Percentiles rank a stretch among this genome's conserved stretches.
phyloP scores from a whole-genome alignment of 2,888 invertebrate species.

The Drosophila paramelanica region DNA sequence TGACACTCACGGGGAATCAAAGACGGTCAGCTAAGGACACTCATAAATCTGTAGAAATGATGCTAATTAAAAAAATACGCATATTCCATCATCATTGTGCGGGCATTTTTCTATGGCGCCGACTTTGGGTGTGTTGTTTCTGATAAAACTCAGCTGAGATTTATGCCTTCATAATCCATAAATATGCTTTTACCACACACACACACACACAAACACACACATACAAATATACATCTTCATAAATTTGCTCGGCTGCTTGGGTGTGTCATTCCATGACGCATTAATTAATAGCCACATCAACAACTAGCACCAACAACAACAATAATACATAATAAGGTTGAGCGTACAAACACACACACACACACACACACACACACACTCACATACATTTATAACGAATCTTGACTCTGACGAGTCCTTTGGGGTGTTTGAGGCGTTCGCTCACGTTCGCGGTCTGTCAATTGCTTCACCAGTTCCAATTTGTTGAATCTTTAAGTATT shows the following conservation, averaged over 20 bases:
- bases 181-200: constrained; percentile 72
- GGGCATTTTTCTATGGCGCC: constrained; percentile 35
- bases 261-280: constrained; percentile 79
- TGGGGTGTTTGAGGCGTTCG: constrained; percentile 44
- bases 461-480: constrained; percentile 48
- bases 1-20: constrained; percentile 31
- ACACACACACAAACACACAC: constrained; percentile 34
- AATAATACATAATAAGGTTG: constrained; percentile 49
- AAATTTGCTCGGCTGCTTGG: constrained; percentile 69
- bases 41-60: constrained; percentile 78
- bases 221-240: constrained; percentile 68
- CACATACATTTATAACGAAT: constrained; percentile 26
- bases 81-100: constrained; percentile 78
- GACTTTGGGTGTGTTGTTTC: constrained; percentile 37
- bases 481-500: constrained; percentile 41
- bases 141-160: constrained; percentile 80
- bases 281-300: constrained; percentile 82
- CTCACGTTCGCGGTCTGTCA: constrained; percentile 73
- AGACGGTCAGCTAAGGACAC: constrained; percentile 59
- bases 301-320: constrained; percentile 67
- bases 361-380: constrained; percentile 5
- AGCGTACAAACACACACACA: constrained; percentile 12
- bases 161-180: constrained; percentile 82
- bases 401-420: constrained; percentile 64
- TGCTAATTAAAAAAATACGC: constrained; percentile 81